These are phyloP conservation scores for Rhogogaster chlorosoma DNA, from an alignment of 2,888 invertebrate genomes.

Conservation along the genomic window DNA sequence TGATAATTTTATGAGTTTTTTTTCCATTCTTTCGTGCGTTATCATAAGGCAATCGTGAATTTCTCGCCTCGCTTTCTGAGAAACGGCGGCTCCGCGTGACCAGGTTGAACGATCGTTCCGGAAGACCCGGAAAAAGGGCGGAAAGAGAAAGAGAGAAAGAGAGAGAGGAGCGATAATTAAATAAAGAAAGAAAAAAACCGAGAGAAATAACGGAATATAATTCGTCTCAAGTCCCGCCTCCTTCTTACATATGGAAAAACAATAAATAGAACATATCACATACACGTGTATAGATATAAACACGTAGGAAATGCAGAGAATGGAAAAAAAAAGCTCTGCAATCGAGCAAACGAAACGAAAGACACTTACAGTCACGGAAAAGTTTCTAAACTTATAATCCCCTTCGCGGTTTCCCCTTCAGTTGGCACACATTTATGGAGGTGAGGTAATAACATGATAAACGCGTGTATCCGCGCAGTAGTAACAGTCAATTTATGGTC, in stretches of 20 bases:
- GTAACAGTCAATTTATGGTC: slow-evolving; percentile 15
- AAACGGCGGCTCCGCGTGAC: background rate
- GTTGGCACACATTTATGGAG: background rate
- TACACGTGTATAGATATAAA: background rate
- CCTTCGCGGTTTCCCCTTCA: background rate
- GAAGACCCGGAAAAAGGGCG: background rate
- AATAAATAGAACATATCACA: background rate
- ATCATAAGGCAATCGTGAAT: background rate
- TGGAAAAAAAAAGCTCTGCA: background rate
- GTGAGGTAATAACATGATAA: background rate
- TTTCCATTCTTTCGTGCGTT: background rate
- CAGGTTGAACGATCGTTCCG: slow-evolving; percentile 11
- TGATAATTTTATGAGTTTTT: background rate
- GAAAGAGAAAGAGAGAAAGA: slow-evolving; percentile 1
- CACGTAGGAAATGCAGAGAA: background rate
- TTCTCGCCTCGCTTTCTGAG: background rate
- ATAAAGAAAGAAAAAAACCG: background rate
- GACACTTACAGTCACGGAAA: slow-evolving; percentile 65
- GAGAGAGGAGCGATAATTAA: background rate
- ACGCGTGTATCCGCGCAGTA: background rate
- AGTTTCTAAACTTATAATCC: slow-evolving; percentile 63
- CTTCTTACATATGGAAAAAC: background rate
- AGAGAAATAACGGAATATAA: background rate
- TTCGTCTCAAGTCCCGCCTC: background rate
- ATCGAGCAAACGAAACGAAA: background rate